Evolutionary conservation across 2,797 vertebrate species (phyloP).

Genomic region (Scolopax bukidnonensis): DNA sequence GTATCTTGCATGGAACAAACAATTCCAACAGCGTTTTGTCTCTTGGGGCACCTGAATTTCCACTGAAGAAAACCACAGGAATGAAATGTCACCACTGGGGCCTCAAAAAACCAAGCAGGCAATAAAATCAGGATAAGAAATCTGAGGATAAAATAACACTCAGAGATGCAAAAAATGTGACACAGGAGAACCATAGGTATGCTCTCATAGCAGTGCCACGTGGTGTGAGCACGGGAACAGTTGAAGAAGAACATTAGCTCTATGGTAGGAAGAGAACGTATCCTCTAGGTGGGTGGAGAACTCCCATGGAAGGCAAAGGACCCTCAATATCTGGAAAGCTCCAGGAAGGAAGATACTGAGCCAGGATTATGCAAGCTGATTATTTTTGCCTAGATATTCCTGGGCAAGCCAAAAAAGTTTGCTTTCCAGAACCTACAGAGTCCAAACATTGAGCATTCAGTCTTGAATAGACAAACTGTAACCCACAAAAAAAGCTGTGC

Average conservation of each 20-base stretch:
- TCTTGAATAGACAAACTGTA: background rate
- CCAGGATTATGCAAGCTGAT: background rate
- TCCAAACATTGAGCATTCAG: rapidly evolving
- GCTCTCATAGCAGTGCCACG: background rate
- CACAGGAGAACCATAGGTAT: background rate
- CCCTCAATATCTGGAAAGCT: background rate
- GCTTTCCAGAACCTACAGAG: background rate
- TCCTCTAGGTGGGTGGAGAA: background rate
- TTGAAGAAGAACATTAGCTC: background rate
- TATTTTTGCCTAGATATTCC: background rate
- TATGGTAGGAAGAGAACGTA: background rate
- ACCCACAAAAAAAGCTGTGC: background rate
- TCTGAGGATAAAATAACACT: background rate
- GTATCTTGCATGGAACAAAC: background rate
- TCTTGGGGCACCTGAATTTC: background rate
- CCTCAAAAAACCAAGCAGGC: background rate
- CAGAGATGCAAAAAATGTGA: background rate
- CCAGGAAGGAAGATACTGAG: background rate
- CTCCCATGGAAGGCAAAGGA: background rate
- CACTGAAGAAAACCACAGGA: background rate
- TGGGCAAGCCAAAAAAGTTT: background rate
- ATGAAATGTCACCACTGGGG: background rate
- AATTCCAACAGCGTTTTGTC: background rate
- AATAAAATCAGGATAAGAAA: background rate
- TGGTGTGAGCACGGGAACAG: background rate